Evolutionary conservation across 2,888 invertebrate genomes (phyloP), one percentile per base, ranked within the genome.

Genomic region (Eupithecia subumbrata): DNA sequence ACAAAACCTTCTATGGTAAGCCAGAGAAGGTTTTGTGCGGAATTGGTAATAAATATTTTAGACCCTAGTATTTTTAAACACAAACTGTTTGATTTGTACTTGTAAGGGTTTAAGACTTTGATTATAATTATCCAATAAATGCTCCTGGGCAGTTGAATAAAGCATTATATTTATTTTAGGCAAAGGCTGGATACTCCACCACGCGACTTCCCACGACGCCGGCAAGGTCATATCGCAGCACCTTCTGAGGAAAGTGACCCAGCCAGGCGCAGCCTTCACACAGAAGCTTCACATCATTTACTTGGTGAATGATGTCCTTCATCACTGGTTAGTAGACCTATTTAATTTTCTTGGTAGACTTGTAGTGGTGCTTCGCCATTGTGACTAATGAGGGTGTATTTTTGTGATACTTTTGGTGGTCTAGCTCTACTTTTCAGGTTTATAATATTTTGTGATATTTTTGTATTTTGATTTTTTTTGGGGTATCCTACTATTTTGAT

Each of bases 221-320:
- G 97, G 98, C 89, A 96, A 97, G 94, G 97, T 99, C 84, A 97
- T 99, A 89, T 97, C 98, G 67, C 97, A 98, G 90, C 98, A 98
- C 95, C 96, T 99, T 82, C 96, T 98, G 81, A 97, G 97, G 93
- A 98, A 98, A 97, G 96, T 96, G 87, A 96, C 96, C 76, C 94
- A 95, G 87, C 90, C 93, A 69, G 96, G 96, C 63, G 96, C 97
- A 72, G 96, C 97, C 69, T 99, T 99, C 95, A 97, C 97, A 82
- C 97, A 98, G 94, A 98, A 99, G 92, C 96, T 99, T 76, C 99
- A 99, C 95, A 97, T 99, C 91, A 98, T 99, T 90, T 99, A 99
- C 95, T 96, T 99, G 87, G 98, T 99, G 86, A 99, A 99, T 95
- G 99, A 99, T 96, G 98, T 99, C 79, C 96, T 99, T 73, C 99